Evolutionary conservation across 2,797 vertebrate species (phyloP), one percentile per base, ranked within the genome.

Genomic region (Triplophysa bombifrons): DNA sequence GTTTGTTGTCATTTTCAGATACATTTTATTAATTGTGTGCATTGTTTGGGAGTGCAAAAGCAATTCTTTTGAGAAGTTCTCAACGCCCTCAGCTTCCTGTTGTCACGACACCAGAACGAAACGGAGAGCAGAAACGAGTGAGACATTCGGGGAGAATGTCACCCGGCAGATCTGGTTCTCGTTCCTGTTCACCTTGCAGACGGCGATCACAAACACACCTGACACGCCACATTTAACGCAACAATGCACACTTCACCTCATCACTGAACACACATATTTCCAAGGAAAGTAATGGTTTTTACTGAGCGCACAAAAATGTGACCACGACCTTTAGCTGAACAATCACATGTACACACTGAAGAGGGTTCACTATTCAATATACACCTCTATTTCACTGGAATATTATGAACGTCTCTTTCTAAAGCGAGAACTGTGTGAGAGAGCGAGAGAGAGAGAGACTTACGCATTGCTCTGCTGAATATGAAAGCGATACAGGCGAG

Each of bases 161-260:
- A 1, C 56, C 56, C 16, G 25, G 64, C 22, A 58, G 51, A 68
- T 76, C 64, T 27, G 51, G 74, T 76, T 76, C 48, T 68, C 68
- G 22, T 68, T 76, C 25, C 55, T 9, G 17, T 34, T 68, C 64
- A 58, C 20, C 34, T n/a, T 20, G 66, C 5, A 53, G 30, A 74
- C 44, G 14, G 34, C 17, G 4, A 20, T 55, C 73, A 68, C 56
- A 63, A 38, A 76, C 44, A 78, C 65, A 68, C 66, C 50, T n/a
- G 74, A n/a, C 73, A 66, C n/a, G 30, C n/a, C 25, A 75, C 73
- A 55, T 20, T 65, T 53, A 74, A 25, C 50, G 51, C 14, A 74
- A 65, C 61, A 75, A 74, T 34, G 30, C 58, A 69, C 7, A 46
- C 63, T 12, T 55, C 19, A 63, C 16, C 56, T 9, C 51, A 22